Evolutionary conservation across 1,140 invertebrate species (phyloP), one percentile per base, ranked within the genome.

Genomic region (Scaptodrosophila lebanonensis): DNA sequence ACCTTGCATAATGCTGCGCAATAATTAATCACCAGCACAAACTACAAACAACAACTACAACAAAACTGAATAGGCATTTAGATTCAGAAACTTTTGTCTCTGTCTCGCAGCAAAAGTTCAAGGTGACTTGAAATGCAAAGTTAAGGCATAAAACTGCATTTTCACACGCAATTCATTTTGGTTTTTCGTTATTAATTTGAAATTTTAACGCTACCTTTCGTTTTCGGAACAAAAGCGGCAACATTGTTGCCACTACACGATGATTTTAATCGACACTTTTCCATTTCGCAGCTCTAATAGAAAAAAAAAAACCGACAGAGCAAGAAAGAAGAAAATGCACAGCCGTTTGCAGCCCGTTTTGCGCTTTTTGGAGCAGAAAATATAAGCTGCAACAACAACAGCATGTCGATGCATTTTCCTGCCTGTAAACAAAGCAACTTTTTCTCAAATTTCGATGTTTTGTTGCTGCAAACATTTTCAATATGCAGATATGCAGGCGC

Each of bases 321-420:
- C 4, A 64, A 22, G 38, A 39, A 29, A 36, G 20, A 61, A 49
- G 18, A 56, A 57, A 56, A 64, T 25, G 56, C 70, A 76, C 66
- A 56, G 30, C 40, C 73, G 73, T 82, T 82, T 70, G 57, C 70
- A 82, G 66, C 48, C n/a, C 75, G 61, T 66, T 83, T 82, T 82
- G 69, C 67, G 76, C 66, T 82, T 83, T 82, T 82, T 83, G 76
- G 75, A 82, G 75, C 76, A 82, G 66, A 82, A 82, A 79, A 60
- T 29, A 68, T 66, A 65, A 59, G 43, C 36, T 32, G 20, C 11
- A 9, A 32, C 27, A 40, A 50, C 58, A 54, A 47, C 27, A 18
- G 42, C 48, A 58, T 13, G 52, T 36, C 32, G 35, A 44, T 29
- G 45, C 38, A 32, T 69, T 76, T 69, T 61, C 60, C 73, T 73